Evolutionary conservation across 2,888 invertebrate genomes (phyloP).

Genomic region (Yponomeuta cagnagella): DNA sequence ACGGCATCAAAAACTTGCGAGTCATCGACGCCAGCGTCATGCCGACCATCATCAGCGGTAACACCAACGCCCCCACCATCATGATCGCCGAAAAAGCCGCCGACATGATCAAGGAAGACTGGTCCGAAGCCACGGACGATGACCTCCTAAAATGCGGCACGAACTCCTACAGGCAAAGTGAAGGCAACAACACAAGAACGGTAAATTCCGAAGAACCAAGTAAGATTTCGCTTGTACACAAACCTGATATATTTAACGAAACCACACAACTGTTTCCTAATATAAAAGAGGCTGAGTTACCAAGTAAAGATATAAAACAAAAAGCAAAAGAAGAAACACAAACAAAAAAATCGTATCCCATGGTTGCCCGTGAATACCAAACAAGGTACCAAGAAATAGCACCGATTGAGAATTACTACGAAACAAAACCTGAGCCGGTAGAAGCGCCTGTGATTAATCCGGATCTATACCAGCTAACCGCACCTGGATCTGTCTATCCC

Average conservation of each 20-base stretch:
- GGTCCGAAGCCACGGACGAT: conserved; percentile 48
- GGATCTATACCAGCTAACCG: not conserved
- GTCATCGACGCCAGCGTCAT: conserved; percentile 90
- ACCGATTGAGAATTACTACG: not conserved
- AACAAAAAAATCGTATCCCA: conserved; percentile 5
- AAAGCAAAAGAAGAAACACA: not conserved
- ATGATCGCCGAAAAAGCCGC: conserved; percentile 91
- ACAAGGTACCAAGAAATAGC: conserved; percentile 15
- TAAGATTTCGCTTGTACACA: conserved; percentile 18
- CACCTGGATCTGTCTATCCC: not conserved
- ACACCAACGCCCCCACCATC: conserved; percentile 87
- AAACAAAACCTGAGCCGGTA: not conserved
- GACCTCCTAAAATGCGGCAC: conserved; percentile 19
- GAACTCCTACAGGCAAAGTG: conserved; percentile 9
- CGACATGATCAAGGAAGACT: conserved; percentile 87
- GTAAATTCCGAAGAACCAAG: conserved; percentile 24
- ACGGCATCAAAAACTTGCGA: conserved; percentile 80
- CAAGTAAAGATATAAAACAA: not conserved
- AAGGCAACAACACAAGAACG: conserved; percentile 13
- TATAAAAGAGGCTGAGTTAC: conserved; percentile 6
- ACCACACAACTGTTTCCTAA: conserved; percentile 44
- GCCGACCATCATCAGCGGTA: conserved; percentile 86
- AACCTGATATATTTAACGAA: conserved; percentile 49
- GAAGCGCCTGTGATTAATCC: not conserved
- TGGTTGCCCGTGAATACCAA: conserved; percentile 16